phyloP scores from a whole-genome alignment of 2,888 invertebrate genomes.

The Coelinius sp. region DNA sequence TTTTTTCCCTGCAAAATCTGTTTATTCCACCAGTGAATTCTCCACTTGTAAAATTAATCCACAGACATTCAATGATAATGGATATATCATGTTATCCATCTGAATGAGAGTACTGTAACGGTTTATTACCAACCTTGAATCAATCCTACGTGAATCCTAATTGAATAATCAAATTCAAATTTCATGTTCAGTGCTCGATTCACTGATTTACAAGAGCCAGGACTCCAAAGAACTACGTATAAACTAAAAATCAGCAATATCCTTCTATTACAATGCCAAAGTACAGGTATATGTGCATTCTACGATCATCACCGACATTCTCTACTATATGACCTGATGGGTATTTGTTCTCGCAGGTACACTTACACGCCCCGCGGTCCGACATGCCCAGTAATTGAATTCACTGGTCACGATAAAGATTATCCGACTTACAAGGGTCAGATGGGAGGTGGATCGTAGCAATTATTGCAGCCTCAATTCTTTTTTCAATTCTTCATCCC shows the following conservation, averaged over 20 bases:
- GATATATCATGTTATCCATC: background rate
- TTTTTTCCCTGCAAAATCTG: background rate
- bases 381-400: conserved; percentile 51
- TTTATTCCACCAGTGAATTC: background rate
- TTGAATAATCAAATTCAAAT: conserved; percentile 8
- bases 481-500: conserved; percentile 15
- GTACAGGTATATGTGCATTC: background rate
- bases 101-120: background rate
- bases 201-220: background rate
- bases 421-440: conserved; percentile 51
- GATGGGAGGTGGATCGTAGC: conserved; percentile 46
- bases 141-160: background rate
- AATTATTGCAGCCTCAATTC: conserved; percentile 33
- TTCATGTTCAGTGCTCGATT: background rate
- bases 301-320: conserved; percentile 17
- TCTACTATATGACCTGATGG: background rate
- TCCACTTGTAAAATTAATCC: background rate
- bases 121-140: background rate
- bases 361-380: conserved; percentile 41
- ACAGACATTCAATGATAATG: conserved; percentile 9
- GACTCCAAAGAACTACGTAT: too few relatives aligned
- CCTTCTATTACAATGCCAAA: background rate
- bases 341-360: conserved; percentile 40
- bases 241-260: background rate
- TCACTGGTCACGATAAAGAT: conserved; percentile 53